Conservation (phyloP, 2,888 invertebrate genomes). For the Mesochorus sp. region DNA sequence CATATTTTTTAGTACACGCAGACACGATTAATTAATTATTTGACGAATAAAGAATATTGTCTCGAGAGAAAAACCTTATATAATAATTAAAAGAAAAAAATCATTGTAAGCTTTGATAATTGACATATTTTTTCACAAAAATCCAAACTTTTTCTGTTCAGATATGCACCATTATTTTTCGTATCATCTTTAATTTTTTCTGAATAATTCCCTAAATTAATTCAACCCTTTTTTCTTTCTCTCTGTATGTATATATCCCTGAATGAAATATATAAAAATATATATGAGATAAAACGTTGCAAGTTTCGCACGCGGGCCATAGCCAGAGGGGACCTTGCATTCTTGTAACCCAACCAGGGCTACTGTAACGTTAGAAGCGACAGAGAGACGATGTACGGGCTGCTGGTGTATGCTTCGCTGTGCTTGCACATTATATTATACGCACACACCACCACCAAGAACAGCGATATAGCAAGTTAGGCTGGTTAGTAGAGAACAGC, state of each 20-base stretch:
- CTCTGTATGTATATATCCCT: background rate
- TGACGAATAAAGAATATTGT: no score
- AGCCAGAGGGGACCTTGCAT: slow-evolving; percentile 52
- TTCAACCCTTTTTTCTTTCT: background rate
- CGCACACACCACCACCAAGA: background rate
- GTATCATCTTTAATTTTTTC: no score
- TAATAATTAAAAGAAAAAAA: no score
- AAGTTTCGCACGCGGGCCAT: slow-evolving; percentile 54
- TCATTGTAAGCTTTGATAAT: no score
- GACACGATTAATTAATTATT: no score
- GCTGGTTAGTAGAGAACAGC: slow-evolving; percentile 30
- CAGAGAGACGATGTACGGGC: slow-evolving; percentile 43
- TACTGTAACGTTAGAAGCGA: slow-evolving; percentile 63
- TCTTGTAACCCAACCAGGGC: slow-evolving; percentile 61
- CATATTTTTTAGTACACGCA: no score
- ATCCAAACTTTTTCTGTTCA: no score
- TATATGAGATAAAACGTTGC: slow-evolving; percentile 15
- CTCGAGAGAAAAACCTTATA: background rate
- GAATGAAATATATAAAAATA: background rate
- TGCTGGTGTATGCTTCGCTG: slow-evolving; percentile 8
- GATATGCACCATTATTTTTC: no score
- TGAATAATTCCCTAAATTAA: background rate
- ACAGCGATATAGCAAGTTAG: slow-evolving; percentile 1
- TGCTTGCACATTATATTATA: slow-evolving; percentile 46
- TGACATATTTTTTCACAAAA: no score